Base-by-base conservation (phyloP, 2,113 vertebrate species). In the Bos taurus region DNA sequence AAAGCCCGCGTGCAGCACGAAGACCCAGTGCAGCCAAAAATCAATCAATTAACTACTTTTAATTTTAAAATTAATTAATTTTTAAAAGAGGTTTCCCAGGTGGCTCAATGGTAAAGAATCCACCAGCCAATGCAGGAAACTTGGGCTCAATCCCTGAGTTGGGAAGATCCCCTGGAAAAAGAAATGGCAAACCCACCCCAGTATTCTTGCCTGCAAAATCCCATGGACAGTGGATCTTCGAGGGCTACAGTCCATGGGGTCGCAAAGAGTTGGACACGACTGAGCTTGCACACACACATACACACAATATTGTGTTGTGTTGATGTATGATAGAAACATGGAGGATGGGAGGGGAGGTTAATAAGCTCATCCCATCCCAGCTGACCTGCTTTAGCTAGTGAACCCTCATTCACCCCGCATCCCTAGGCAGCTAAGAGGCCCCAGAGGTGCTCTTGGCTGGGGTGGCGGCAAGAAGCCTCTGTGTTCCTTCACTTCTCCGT, bases 341-440 rank as follows among this genome's bases (percentile, higher is more conserved):
- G 21, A 12, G 6, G 36, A 43, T 43, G 12, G 36, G 71, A 43
- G 71, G 40, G 23, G 36, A 77, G 12, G 71, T 43, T 91, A 59
- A 81, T 54, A 30, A 81, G 28, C 85, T 52, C 54, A 10, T 28
- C 33, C 64, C 50, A 8, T 60, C 50, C n/a, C 62, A 50, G 43
- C 74, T 54, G 3, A 33, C 30, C 33, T 3, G 2, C 3, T 3
- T 89, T 81, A 82, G 89, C 54, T 9, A 0, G 30, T 14, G 10
- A 74, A 50, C 11, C 25, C 92, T 14, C 19, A 54, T 83, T 85
- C 85, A 95, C 59, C 82, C 67, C 1, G 2, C 60, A n/a, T 3
- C 17, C 30, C 2, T 0, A 4, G 3, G 48, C 1, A 7, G 80
- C 93, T 3, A 1, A 36, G 33, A 54, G 25, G 81, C 54, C 54